Percentiles rank a stretch among this genome's conserved stretches.
phyloP scores from a whole-genome alignment of 2,888 invertebrate species.

The Nephrotoma flavescens region DNA sequence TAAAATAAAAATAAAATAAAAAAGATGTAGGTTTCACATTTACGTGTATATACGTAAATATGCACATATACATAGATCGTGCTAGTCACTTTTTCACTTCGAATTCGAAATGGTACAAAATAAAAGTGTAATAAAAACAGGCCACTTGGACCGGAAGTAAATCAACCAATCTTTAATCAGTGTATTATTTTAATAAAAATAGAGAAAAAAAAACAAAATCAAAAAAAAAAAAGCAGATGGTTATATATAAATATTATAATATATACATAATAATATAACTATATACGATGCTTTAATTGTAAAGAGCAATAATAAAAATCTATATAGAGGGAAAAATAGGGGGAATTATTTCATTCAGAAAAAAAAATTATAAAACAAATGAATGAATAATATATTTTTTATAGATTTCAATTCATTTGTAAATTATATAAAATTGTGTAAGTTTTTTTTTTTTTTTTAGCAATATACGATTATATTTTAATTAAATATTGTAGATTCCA shows the following conservation, averaged over 20 bases:
- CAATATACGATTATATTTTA: not conserved
- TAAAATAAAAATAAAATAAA: not conserved
- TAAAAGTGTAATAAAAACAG: not conserved
- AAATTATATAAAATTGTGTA: not conserved
- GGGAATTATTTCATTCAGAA: not conserved
- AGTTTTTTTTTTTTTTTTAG: not conserved
- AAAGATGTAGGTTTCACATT: not conserved
- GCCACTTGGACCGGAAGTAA: conserved; percentile 4
- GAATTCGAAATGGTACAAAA: not conserved
- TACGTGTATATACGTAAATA: not conserved
- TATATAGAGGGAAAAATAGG: not conserved
- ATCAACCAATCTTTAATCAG: conserved; percentile 5
- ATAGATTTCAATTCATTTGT: not conserved
- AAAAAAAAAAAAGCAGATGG: not conserved
- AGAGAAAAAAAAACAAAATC: not conserved
- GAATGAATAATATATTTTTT: not conserved
- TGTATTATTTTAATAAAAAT: not conserved
- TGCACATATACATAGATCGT: not conserved
- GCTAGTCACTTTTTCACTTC: not conserved
- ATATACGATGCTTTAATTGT: not conserved
- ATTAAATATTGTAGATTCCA: not conserved
- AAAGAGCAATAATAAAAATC: not conserved
- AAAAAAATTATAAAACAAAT: not conserved
- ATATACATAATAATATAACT: not conserved
- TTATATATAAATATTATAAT: not conserved